Evolutionary conservation across 2,797 vertebrate genomes (phyloP).

Genomic region (Anguilla megastoma): DNA sequence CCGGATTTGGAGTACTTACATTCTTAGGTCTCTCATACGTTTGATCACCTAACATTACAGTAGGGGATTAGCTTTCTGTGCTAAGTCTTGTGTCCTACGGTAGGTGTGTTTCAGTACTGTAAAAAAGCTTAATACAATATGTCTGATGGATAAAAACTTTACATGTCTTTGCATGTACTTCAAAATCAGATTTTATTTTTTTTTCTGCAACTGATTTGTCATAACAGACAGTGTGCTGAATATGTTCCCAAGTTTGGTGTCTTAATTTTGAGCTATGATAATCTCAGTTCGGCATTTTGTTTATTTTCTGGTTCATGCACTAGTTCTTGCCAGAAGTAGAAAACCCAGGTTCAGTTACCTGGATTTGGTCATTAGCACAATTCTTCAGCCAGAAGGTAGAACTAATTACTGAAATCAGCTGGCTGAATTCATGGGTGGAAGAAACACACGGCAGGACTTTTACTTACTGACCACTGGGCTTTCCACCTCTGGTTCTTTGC

Average conservation of each 20-base stretch:
- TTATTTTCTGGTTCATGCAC: neutral
- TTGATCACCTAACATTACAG: conserved; percentile 79
- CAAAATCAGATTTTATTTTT: conserved; percentile 8
- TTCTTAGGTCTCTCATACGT: conserved; percentile 66
- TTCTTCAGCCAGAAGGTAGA: no score
- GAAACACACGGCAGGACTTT: no score
- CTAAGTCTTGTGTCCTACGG: conserved; percentile 62
- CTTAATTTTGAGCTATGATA: no score
- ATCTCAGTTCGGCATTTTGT: neutral
- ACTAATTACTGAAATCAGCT: no score
- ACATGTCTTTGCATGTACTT: conserved; percentile 50
- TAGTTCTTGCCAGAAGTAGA: neutral
- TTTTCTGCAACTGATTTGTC: conserved; percentile 5
- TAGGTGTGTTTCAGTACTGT: conserved; percentile 72
- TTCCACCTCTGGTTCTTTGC: neutral
- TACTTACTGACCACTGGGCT: neutral
- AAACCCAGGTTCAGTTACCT: no score
- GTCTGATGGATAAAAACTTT: conserved; percentile 70
- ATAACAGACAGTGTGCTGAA: neutral
- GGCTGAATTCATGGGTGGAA: no score
- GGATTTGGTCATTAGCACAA: no score
- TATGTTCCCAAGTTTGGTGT: neutral
- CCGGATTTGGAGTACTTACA: conserved; percentile 70
- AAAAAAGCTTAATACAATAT: conserved; percentile 74
- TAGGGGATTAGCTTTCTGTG: conserved; percentile 67